Evolutionary conservation across 2,888 invertebrate species (phyloP), one percentile per base, ranked within the genome.

Genomic region (Camponotus fellah): DNA sequence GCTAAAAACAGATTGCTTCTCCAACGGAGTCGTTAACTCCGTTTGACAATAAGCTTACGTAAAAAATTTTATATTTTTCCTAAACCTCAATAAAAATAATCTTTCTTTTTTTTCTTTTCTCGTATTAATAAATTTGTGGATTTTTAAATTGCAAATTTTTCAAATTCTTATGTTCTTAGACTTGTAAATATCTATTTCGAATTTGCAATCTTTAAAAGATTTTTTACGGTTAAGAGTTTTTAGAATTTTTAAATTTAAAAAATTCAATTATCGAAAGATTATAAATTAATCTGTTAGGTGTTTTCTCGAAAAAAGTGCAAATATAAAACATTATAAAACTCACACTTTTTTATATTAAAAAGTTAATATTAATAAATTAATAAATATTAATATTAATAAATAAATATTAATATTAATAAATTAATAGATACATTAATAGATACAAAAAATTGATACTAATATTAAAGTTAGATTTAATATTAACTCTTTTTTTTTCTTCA

Each of bases 1-100:
- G 71, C 76, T 71, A 58, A 40, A 72, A 71, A 21, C 71, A 14
- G 56, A 69, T 77, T 53, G 21, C 40, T 72, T 77, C 53, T 53
- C 21, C 56, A 68, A 66, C 37, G 56, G 4, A 40, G 2, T 71
- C 32, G 34, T 72, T 43, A 43, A 69, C 77, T 53, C n/a, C 34
- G 21, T 17, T 40, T 76, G n/a, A 68, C 32, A 49, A 32, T 46
- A n/a, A 60, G 21, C 56, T 9, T 32, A 72, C 8, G 21, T 58
- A 6, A 43, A 8, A 74, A 26, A 26, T 26, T 60, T 74, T 60
- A 74, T 34, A 74, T 34, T 74, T 46, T 79, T 74, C 17, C 26
- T 56, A 32, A 71, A 14, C 17, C 32, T 58, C 17, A 43, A 79
- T 72, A 34, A 43, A 43, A 14, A 71, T 71, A n/a, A 69, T 77